Conservation (phyloP, 2,797 vertebrate species). For the Nannoperca obscura region DNA sequence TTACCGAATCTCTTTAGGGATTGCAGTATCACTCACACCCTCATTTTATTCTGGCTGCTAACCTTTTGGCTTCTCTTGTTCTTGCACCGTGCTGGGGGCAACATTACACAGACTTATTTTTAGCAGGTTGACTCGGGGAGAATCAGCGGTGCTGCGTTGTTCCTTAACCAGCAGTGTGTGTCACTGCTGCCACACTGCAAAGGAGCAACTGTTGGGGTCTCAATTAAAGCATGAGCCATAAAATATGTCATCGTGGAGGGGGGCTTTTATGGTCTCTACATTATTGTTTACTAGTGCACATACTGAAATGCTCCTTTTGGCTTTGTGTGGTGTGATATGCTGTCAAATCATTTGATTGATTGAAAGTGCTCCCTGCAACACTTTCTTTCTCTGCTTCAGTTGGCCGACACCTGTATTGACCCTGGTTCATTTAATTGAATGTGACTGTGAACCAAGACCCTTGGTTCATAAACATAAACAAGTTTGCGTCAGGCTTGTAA, state of each 20-base stretch:
- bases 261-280: background rate
- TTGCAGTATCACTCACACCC: conserved; percentile 26
- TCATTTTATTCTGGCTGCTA: conserved; percentile 59
- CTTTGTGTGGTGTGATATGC: background rate
- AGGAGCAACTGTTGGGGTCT: conserved; percentile 43
- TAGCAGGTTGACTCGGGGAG: conserved; percentile 75
- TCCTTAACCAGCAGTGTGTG: conserved; percentile 52
- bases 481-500: conserved; percentile 43
- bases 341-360: conserved; percentile 2
- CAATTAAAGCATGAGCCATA: conserved; percentile 21
- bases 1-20: conserved; percentile 27
- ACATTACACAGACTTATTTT: conserved; percentile 78
- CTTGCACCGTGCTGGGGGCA: conserved; percentile 51
- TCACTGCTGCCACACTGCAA: conserved; percentile 49
- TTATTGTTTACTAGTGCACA: background rate
- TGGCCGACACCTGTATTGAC: background rate
- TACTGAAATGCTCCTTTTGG: background rate
- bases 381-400: background rate
- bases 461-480: conserved; percentile 3
- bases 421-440: background rate
- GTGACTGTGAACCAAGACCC: background rate
- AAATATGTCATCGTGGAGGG: background rate
- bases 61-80: conserved; percentile 66
- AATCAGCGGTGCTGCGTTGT: conserved; percentile 49
- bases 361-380: background rate